These are phyloP conservation scores for Athene cunicularia DNA, from an alignment of 2,113 vertebrate species.

Conservation along the genomic window DNA sequence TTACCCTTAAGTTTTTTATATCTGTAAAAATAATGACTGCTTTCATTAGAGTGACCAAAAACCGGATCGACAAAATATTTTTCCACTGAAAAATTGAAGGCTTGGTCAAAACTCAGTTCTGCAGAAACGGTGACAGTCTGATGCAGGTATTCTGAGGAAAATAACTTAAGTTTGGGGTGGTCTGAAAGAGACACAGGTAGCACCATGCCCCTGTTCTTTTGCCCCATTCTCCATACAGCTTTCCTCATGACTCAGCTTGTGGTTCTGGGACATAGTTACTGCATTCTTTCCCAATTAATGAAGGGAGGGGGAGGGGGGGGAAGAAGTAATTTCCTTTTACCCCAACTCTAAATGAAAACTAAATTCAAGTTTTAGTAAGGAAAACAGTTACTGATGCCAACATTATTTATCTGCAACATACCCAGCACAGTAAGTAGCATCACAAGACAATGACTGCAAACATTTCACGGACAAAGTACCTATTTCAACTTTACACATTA, in stretches of 20 bases:
- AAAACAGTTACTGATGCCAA: background rate
- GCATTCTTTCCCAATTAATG: background rate
- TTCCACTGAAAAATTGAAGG: background rate
- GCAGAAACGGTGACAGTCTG: background rate
- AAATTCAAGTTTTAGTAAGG: background rate
- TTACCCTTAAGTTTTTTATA: background rate
- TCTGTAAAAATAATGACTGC: background rate
- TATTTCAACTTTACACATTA: background rate
- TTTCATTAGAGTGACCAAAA: background rate
- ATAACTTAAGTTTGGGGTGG: background rate
- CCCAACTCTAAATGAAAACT: background rate
- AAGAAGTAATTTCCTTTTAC: background rate
- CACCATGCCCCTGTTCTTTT: background rate
- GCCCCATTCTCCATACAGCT: accelerated
- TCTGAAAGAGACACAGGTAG: background rate
- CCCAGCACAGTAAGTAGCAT: background rate
- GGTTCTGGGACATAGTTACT: background rate
- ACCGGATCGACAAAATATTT: background rate
- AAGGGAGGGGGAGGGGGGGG: background rate
- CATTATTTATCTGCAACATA: background rate
- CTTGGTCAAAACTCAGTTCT: background rate
- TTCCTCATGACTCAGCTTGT: background rate
- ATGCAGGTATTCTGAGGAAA: background rate
- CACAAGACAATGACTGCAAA: background rate
- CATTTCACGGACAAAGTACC: background rate